These are phyloP conservation scores for Diabrotica undecimpunctata DNA, from an alignment of 1,140 invertebrate species.

Conservation along the genomic window DNA sequence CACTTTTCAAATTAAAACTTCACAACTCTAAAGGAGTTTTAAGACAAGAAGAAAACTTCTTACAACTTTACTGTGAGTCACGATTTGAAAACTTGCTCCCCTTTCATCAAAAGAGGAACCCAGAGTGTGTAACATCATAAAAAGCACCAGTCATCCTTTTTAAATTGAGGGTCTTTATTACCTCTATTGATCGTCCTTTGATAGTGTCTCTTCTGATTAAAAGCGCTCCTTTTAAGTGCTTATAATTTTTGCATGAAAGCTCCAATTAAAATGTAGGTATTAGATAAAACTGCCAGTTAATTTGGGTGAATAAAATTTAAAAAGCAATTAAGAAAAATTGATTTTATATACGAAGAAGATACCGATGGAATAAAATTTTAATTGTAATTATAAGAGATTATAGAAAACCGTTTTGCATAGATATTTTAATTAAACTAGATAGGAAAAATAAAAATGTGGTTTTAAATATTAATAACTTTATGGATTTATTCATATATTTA, in stretches of 20 bases:
- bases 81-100: constrained; percentile 16
- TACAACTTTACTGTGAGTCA: constrained; percentile 9
- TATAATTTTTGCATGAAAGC: constrained; percentile 3
- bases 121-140: constrained; percentile 5
- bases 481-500: too few species aligned
- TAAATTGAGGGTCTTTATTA: constrained; percentile 18
- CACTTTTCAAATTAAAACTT: too few species aligned
- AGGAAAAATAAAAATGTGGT: too few species aligned
- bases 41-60: neutral
- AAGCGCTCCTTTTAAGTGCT: constrained; percentile 8
- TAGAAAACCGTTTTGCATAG: too few species aligned
- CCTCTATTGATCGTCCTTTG: constrained; percentile 16
- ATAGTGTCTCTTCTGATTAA: constrained; percentile 14
- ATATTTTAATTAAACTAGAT: too few species aligned
- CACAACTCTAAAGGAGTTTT: neutral
- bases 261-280: neutral
- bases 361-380: too few species aligned
- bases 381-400: too few species aligned
- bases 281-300: neutral
- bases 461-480: too few species aligned
- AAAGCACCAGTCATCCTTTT: constrained; percentile 17
- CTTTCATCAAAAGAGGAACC: constrained; percentile 8
- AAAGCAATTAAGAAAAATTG: neutral
- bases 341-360: neutral
- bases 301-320: neutral